Percentiles rank a stretch among this genome's conserved stretches.
These are phyloP conservation scores for Aurelia sp. DNA, from an alignment of 30 jellyfish, hydroid and myxozoan species.

Conservation along the genomic window DNA sequence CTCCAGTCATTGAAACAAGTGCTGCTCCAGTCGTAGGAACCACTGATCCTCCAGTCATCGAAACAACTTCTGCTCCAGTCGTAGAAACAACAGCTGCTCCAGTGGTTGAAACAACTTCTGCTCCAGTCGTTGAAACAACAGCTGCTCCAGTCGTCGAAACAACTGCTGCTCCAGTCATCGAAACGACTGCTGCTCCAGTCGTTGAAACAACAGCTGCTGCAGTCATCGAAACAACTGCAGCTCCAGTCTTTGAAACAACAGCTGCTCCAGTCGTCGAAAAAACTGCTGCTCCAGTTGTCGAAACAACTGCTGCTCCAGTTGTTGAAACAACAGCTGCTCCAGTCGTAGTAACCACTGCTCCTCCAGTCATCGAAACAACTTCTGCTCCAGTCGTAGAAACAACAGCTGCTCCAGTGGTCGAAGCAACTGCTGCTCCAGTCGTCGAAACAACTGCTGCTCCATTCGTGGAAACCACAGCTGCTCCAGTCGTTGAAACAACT, in stretches of 20 bases:
- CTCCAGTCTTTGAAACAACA: not conserved
- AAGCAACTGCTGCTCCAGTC: slow-evolving; percentile 34
- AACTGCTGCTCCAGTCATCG: not conserved
- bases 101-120: slow-evolving; percentile 15
- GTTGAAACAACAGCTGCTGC: slow-evolving; percentile 11
- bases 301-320: slow-evolving; percentile 19
- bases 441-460: slow-evolving; percentile 10
- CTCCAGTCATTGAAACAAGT: slow-evolving; percentile 18
- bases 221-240: slow-evolving; percentile 3
- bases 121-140: slow-evolving; percentile 5
- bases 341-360: not conserved
- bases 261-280: slow-evolving; percentile 22
- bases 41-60: not conserved
- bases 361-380: slow-evolving; percentile 22
- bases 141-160: slow-evolving; percentile 14
- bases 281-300: slow-evolving; percentile 4
- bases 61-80: not conserved
- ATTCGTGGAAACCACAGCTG: slow-evolving; percentile 17
- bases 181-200: slow-evolving; percentile 22
- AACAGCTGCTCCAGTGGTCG: slow-evolving; percentile 33
- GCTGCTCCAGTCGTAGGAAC: slow-evolving; percentile 12
- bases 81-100: slow-evolving; percentile 9
- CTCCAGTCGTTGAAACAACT: not conserved
- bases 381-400: slow-evolving; percentile 37
- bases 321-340: slow-evolving; percentile 13